phyloP scores from a whole-genome alignment of 2,888 invertebrate genomes.

The Patella caerulea region DNA sequence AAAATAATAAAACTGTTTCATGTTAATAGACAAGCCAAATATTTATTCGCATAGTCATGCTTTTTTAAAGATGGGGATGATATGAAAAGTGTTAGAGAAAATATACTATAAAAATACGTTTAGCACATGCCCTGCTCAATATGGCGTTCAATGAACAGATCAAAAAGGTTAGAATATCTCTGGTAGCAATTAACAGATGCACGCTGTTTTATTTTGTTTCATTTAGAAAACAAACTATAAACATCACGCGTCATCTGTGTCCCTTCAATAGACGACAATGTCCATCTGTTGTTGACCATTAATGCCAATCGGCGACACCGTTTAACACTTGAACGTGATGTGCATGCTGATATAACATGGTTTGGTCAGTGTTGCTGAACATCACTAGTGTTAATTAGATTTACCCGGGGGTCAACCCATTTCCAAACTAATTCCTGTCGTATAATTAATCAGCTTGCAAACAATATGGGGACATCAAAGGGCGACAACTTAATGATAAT shows the following conservation, averaged over 20 bases:
- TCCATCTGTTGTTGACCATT: conserved; percentile 13
- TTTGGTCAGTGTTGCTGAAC: not conserved
- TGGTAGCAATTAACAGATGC: not conserved
- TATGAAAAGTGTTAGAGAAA: too few species aligned
- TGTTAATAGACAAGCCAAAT: too few species aligned
- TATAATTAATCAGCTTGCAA: not conserved
- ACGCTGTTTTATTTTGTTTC: not conserved
- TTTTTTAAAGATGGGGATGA: too few species aligned
- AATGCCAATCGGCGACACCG: not conserved
- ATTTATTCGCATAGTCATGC: too few species aligned
- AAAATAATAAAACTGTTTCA: too few species aligned
- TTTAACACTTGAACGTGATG: not conserved
- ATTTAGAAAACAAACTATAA: not conserved
- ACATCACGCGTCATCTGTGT: conserved; percentile 4
- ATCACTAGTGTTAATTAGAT: not conserved
- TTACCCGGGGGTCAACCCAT: not conserved
- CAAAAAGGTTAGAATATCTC: too few species aligned
- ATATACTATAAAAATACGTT: too few species aligned
- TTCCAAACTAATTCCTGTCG: not conserved
- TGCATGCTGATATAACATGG: not conserved
- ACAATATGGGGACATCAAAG: conserved; percentile 2
- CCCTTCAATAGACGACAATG: conserved; percentile 2
- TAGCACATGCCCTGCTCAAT: too few species aligned
- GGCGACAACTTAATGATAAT: not conserved
- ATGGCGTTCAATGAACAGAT: too few species aligned